Conservation (phyloP, 2,888 invertebrate genomes). For the Leptinotarsa haldemani region DNA sequence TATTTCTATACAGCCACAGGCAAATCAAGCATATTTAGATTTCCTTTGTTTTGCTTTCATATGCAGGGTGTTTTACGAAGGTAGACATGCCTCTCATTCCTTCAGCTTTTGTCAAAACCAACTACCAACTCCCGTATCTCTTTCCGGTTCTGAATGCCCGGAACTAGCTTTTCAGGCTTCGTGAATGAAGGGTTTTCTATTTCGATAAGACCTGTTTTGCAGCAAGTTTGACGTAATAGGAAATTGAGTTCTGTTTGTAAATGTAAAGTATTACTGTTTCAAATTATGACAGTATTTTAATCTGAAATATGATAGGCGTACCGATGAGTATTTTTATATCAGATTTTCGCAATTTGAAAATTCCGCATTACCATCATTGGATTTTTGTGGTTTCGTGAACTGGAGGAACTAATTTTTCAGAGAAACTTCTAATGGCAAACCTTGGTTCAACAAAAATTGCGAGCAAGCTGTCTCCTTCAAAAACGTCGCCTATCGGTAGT, state of each 20-base stretch:
- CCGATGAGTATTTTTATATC: conserved; percentile 2
- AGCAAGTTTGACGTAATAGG: conserved; percentile 29
- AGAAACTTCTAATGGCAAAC: no score
- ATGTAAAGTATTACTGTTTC: conserved; percentile 23
- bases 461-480: no score
- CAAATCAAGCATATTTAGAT: no score
- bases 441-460: no score
- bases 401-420: no score
- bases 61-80: no score
- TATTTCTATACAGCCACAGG: no score
- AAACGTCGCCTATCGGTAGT: no score
- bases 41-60: no score
- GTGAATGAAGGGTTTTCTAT: not conserved
- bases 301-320: conserved; percentile 14
- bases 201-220: not conserved
- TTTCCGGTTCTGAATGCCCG: not conserved
- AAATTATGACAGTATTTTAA: conserved; percentile 29
- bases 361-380: no score
- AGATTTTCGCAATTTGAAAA: not conserved
- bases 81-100: not conserved
- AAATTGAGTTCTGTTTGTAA: conserved; percentile 32
- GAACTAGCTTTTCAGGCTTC: not conserved
- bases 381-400: no score
- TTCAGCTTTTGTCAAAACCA: not conserved
- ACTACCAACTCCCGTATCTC: not conserved